A percentile compares a stretch with the other conserved stretches of the same genome.
Evolutionary conservation across 2,888 invertebrate species (phyloP).

Genomic region (Pheosia tremula): DNA sequence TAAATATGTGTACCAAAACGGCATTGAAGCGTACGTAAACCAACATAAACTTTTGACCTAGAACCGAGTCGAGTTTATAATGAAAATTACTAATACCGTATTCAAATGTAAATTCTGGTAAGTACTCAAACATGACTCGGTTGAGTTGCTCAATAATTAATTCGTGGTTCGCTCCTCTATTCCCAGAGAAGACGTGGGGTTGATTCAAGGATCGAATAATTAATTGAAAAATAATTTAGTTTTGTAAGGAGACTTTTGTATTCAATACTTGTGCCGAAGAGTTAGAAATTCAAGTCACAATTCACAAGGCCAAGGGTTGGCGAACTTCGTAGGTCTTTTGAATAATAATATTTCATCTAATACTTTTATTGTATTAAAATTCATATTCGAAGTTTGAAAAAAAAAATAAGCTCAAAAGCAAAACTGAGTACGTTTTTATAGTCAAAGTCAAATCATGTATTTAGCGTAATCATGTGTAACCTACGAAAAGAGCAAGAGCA

Average conservation of each 20-base stretch:
- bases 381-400: too few relatives aligned
- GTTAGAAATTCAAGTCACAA: background rate
- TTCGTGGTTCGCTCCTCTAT: background rate
- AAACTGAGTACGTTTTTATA: too few relatives aligned
- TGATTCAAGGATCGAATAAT: background rate
- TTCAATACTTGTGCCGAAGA: background rate
- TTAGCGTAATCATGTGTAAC: too few relatives aligned
- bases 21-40: background rate
- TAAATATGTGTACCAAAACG: background rate
- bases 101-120: conserved; percentile 6
- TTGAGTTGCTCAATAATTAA: conserved; percentile 6
- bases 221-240: conserved; percentile 1
- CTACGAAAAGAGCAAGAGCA: too few relatives aligned
- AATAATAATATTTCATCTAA: background rate
- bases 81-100: background rate
- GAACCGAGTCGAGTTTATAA: conserved; percentile 3
- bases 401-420: too few relatives aligned
- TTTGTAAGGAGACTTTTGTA: background rate
- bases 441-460: too few relatives aligned
- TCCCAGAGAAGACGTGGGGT: conserved; percentile 1
- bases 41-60: background rate
- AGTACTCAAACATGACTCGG: conserved; percentile 4
- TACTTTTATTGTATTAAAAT: background rate
- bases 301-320: background rate
- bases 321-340: background rate